Evolutionary conservation across 2,113 vertebrate species (phyloP).

Genomic region (Struthio camelus): DNA sequence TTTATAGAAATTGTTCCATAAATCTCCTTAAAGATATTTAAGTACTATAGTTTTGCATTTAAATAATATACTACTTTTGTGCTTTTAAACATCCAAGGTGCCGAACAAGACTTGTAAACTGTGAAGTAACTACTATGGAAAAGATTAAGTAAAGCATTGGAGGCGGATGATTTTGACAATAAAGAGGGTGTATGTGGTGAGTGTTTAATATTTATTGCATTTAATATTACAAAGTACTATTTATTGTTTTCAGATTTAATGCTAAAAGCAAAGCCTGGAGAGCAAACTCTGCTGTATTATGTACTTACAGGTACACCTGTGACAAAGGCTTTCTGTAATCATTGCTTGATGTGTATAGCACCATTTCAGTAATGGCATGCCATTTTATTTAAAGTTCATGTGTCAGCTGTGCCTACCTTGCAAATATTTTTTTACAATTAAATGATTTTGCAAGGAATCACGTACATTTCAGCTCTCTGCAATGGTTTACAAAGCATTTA

Average conservation of each 20-base stretch:
- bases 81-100: constrained; percentile 75
- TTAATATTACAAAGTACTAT: constrained; percentile 45
- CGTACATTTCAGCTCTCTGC: constrained; percentile 2
- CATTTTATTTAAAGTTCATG: constrained; percentile 48
- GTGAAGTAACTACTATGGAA: constrained; percentile 81
- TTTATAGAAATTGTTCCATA: constrained; percentile 44
- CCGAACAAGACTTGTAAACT: constrained; percentile 79
- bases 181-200: constrained; percentile 76
- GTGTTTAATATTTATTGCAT: constrained; percentile 63
- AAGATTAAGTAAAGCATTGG: constrained; percentile 77
- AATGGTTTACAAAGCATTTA: constrained; percentile 43
- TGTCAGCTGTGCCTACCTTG: constrained; percentile 40
- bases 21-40: constrained; percentile 46
- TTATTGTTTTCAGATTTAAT: constrained; percentile 52
- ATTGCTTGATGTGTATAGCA: background rate
- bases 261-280: constrained; percentile 31
- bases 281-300: constrained; percentile 12
- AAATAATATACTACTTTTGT: constrained; percentile 57
- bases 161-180: constrained; percentile 73
- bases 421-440: constrained; percentile 49
- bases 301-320: constrained; percentile 15
- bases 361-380: constrained; percentile 44
- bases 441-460: constrained; percentile 24
- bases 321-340: constrained; percentile 39
- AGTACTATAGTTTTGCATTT: constrained; percentile 25